These are phyloP conservation scores for Itoplectis maculator DNA, from an alignment of 2,888 invertebrate genomes.

Conservation along the genomic window DNA sequence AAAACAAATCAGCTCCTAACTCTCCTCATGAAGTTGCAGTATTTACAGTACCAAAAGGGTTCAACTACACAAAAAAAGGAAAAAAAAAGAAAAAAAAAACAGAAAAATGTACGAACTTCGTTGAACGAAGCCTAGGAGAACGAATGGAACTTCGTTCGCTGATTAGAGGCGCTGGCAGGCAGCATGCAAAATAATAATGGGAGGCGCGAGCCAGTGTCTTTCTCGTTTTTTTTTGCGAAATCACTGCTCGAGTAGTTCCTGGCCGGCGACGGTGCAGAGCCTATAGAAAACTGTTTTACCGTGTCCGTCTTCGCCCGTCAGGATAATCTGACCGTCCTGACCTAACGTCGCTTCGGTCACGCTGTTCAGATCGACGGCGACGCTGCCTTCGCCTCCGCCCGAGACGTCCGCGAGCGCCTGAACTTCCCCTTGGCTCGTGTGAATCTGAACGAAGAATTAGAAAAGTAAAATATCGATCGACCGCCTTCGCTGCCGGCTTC, in stretches of 20 bases:
- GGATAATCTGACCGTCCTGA: slow-evolving; percentile 97
- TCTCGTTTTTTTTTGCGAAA: slow-evolving; percentile 63
- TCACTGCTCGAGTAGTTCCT: slow-evolving; percentile 84
- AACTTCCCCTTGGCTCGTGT: slow-evolving; percentile 86
- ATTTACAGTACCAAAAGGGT: slow-evolving; percentile 77
- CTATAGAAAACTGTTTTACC: slow-evolving; percentile 87
- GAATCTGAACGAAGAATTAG: slow-evolving; percentile 80
- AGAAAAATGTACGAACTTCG: slow-evolving; percentile 75
- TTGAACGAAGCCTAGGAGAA: slow-evolving; percentile 69
- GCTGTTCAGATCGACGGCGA: slow-evolving; percentile 94
- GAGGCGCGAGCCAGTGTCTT: slow-evolving; percentile 58
- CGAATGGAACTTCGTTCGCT: slow-evolving; percentile 73
- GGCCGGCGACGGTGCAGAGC: slow-evolving; percentile 85
- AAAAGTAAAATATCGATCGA: slow-evolving; percentile 78
- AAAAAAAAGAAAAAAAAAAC: slow-evolving; percentile 64
- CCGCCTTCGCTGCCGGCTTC: slow-evolving; percentile 68
- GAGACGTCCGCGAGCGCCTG: slow-evolving; percentile 91
- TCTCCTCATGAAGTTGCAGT: slow-evolving; percentile 74
- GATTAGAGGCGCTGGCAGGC: slow-evolving; percentile 79
- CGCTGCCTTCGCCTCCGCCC: slow-evolving; percentile 88
- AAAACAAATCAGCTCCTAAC: slow-evolving; percentile 70
- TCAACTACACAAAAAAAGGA: slow-evolving; percentile 62
- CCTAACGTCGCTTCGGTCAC: slow-evolving; percentile 96
- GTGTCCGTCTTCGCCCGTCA: slow-evolving; percentile 97
- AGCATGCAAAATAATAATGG: slow-evolving; percentile 78